phyloP scores from a whole-genome alignment of 2,113 vertebrate species.

The Salvelinus sp. region DNA sequence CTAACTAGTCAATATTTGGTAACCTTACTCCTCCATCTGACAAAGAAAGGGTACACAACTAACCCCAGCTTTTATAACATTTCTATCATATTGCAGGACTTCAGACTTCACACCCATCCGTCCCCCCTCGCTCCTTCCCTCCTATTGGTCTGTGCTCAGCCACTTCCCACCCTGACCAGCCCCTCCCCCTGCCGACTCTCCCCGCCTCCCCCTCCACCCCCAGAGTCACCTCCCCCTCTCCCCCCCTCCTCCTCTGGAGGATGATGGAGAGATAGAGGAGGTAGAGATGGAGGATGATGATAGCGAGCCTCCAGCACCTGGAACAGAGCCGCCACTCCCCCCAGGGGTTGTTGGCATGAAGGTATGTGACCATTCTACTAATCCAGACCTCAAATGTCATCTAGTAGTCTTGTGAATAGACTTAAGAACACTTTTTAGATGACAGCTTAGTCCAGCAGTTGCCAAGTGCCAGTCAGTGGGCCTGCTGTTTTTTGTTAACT shows the following conservation, averaged over 20 bases:
- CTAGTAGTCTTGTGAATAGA: no score
- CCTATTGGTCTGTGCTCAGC: constrained; percentile 80
- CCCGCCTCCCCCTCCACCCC: constrained; percentile 81
- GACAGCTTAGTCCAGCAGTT: background rate
- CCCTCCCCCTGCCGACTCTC: constrained; percentile 82
- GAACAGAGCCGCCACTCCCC: constrained; percentile 81
- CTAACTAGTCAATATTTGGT: no score
- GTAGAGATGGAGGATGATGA: constrained; percentile 88
- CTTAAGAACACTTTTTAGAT: background rate
- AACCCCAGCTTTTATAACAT: background rate
- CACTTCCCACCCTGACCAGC: constrained; percentile 82
- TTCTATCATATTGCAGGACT: constrained; percentile 27
- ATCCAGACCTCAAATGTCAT: no score
- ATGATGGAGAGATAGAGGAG: constrained; percentile 91
- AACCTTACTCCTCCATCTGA: no score
- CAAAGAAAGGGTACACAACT: background rate
- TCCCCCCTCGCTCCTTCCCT: constrained; percentile 65
- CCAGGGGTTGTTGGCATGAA: constrained; percentile 36
- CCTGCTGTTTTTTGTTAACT: no score
- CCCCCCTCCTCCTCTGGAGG: constrained; percentile 84
- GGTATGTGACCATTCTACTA: constrained; percentile 28
- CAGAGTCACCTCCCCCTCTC: constrained; percentile 75
- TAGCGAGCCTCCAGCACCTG: constrained; percentile 91
- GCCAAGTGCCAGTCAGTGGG: no score
- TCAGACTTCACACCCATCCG: background rate